Percentiles rank a stretch among this genome's conserved stretches.
Conservation (phyloP, 1,140 invertebrate genomes). For the Ephestia elutella region DNA sequence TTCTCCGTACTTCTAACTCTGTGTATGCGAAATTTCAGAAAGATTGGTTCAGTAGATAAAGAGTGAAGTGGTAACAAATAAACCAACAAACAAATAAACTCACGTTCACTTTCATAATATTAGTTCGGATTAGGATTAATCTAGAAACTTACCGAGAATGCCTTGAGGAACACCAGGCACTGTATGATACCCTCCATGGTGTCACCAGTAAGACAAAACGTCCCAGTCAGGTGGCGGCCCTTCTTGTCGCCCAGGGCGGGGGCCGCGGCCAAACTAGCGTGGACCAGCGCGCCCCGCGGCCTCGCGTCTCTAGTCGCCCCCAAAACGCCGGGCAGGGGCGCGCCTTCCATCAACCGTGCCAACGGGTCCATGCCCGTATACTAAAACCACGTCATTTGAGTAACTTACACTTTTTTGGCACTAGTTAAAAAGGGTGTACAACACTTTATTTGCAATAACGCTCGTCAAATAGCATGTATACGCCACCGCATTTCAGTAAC, state of each 20-base stretch:
- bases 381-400: constrained; percentile 21
- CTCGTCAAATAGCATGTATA: neutral
- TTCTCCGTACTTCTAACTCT: too few relatives aligned
- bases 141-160: constrained; percentile 86
- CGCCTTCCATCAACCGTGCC: constrained; percentile 83
- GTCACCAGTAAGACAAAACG: constrained; percentile 90
- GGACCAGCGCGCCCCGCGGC: constrained; percentile 82
- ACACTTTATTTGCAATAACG: neutral
- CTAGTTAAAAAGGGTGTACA: neutral
- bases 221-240: constrained; percentile 84
- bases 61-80: too few relatives aligned
- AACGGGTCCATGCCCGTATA: constrained; percentile 81
- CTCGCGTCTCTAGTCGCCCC: constrained; percentile 74
- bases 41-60: too few relatives aligned
- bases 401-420: constrained; percentile 9
- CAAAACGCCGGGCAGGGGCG: constrained; percentile 78
- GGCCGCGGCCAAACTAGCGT: constrained; percentile 83
- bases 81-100: too few relatives aligned
- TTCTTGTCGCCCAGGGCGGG: constrained; percentile 82
- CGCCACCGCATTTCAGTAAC: too few relatives aligned
- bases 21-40: too few relatives aligned
- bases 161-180: constrained; percentile 92
- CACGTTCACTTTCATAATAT: neutral
- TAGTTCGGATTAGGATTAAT: too few relatives aligned
- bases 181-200: constrained; percentile 95